phyloP scores from a whole-genome alignment of 1,140 invertebrate genomes.

The Brachionus koreanus region DNA sequence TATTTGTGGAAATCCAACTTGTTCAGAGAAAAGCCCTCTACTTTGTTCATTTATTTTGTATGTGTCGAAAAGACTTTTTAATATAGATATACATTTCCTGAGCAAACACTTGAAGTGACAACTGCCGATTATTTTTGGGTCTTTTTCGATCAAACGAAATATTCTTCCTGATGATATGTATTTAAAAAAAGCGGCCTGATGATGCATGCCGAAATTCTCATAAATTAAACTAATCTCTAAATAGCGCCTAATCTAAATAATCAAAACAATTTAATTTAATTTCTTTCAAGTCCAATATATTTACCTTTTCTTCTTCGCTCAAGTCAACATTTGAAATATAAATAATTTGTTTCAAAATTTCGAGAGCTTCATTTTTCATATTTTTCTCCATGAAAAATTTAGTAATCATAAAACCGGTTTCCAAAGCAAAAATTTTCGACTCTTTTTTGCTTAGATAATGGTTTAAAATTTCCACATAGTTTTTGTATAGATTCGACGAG shows the following conservation, averaged over 20 bases:
- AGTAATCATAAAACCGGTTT: not conserved
- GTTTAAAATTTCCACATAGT: not conserved
- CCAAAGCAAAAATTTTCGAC: not conserved
- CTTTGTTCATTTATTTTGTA: not conserved
- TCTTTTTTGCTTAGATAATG: not conserved
- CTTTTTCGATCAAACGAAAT: not conserved
- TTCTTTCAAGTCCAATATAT: too few relatives aligned
- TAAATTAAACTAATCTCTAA: conserved; percentile 27
- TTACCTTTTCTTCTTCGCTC: conserved; percentile 19
- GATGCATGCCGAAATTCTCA: not conserved
- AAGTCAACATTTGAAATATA: conserved; percentile 7
- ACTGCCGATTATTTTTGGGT: not conserved
- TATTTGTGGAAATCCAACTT: not conserved
- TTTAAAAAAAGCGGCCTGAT: not conserved
- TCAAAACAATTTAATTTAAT: not conserved
- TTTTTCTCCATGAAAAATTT: conserved; percentile 34
- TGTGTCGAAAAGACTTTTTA: not conserved
- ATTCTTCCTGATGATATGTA: not conserved
- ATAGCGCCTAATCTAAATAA: conserved; percentile 2
- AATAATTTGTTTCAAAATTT: not conserved
- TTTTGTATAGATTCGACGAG: not conserved
- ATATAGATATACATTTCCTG: not conserved
- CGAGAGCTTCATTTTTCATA: not conserved
- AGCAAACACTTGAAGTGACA: conserved; percentile 7
- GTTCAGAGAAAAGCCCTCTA: not conserved